Base-by-base conservation (phyloP, 2,113 vertebrate species). In the Tapirus terrestris region DNA sequence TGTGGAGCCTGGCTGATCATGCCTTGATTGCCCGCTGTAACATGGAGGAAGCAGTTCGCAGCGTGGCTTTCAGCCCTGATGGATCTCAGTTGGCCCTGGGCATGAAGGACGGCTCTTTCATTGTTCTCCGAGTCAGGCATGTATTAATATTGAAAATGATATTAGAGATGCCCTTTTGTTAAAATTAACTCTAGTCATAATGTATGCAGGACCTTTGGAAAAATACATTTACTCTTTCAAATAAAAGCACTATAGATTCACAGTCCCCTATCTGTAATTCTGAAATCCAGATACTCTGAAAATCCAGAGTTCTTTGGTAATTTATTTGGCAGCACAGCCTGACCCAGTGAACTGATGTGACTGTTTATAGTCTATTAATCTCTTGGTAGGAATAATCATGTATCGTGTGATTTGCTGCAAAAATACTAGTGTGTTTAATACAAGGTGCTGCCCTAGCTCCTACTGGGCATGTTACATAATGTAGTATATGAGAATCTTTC, bases 61-160 rank as follows among this genome's bases (percentile, higher is more conserved):
- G 99, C 0, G 99, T 99, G 13, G 99, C 99, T 84, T 99, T 99
- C 98, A 99, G 99, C 95, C 99, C 99, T 0, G 99, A 99, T 0
- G 99, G 99, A 5, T 99, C 99, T 58, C 99, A 99, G 98, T 98
- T 99, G 2, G 99, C 99, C 5, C 98, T 99, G 33, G 99, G 99
- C 21, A 99, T 99, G 99, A 99, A 99, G 98, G 99, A 99, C 2
- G 99, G 99, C 45, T 99, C 99, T 58, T 99, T 99, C 98, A 99
- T 99, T 18, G 99, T 99, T 61, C 99, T 99, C n/a, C 98, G 99
- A 76, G 99, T 99, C 96, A 99, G 99, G 99, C 99, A 98, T 0
- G 96, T 94, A 53, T 81, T 31, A 5, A 11, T 27, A 10, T 1
- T 68, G 86, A 84, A 95, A 90, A 75, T 67, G n/a, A 8, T 60